Conservation (phyloP, 1,140 invertebrate genomes). For the Melanaphis sacchari region DNA sequence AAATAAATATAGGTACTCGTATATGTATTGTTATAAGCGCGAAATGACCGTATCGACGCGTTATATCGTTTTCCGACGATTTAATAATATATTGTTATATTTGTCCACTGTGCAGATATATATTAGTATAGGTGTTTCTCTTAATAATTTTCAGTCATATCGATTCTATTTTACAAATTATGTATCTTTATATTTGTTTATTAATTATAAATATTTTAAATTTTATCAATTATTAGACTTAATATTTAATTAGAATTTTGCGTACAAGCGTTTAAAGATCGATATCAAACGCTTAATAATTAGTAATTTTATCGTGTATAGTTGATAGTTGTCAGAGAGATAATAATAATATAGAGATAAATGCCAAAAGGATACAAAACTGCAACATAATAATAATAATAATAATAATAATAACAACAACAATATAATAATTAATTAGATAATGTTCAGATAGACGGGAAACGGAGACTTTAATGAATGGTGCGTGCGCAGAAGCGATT, state of each 20-base stretch:
- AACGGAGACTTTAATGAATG: neutral
- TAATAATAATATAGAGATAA: neutral
- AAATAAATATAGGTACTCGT: too few relatives aligned
- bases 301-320: neutral
- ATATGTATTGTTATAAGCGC: neutral
- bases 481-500: too few relatives aligned
- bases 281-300: neutral
- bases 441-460: neutral
- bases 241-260: neutral
- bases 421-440: neutral
- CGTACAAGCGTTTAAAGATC: neutral
- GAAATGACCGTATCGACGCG: neutral
- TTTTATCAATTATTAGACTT: neutral
- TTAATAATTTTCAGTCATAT: neutral
- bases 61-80: neutral
- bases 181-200: neutral
- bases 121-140: too few relatives aligned
- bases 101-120: neutral
- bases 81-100: neutral
- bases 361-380: neutral
- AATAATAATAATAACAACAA: too few relatives aligned
- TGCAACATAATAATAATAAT: too few relatives aligned
- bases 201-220: neutral
- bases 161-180: neutral
- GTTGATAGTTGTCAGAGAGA: neutral